Evolutionary conservation across 2,113 vertebrate species (phyloP).

Genomic region (Sinocyclocheilus anophthalmus): DNA sequence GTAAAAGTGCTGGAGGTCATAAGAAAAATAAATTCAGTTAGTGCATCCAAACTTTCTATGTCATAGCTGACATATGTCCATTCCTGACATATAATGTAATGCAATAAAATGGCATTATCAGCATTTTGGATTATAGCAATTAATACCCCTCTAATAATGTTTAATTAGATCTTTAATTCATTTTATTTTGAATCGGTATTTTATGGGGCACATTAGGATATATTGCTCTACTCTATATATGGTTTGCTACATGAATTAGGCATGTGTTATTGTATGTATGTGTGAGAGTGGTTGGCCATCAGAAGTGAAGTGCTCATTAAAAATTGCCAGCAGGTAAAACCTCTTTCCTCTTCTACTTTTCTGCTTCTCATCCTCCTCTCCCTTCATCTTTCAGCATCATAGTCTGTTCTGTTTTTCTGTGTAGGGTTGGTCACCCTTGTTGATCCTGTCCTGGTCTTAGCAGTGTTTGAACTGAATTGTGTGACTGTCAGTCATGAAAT

Average conservation of each 20-base stretch:
- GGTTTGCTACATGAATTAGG: not conserved
- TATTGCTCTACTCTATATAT: not conserved
- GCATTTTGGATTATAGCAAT: too few species aligned
- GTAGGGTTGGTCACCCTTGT: slow-evolving; percentile 25
- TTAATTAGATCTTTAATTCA: slow-evolving; percentile 9
- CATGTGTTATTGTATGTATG: slow-evolving; percentile 26
- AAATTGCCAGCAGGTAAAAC: slow-evolving; percentile 79
- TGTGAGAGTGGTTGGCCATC: slow-evolving; percentile 26
- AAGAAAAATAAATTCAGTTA: not conserved
- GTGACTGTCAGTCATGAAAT: slow-evolving; percentile 33
- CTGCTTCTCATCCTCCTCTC: slow-evolving; percentile 23
- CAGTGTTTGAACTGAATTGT: slow-evolving; percentile 24
- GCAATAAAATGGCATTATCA: too few species aligned
- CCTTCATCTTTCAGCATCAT: slow-evolving; percentile 24
- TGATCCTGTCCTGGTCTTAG: slow-evolving; percentile 25
- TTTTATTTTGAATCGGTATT: not conserved
- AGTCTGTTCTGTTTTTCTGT: slow-evolving; percentile 25
- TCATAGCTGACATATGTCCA: not conserved
- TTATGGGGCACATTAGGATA: too few species aligned
- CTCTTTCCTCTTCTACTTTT: slow-evolving; percentile 23
- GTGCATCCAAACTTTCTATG: not conserved
- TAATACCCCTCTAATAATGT: too few species aligned
- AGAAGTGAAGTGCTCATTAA: slow-evolving; percentile 75
- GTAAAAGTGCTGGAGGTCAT: not conserved
- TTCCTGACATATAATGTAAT: too few species aligned